A percentile compares a stretch with the other conserved stretches of the same genome.
These are phyloP conservation scores for Syngnathus floridae DNA, from an alignment of 2,113 vertebrate species.

Conservation along the genomic window DNA sequence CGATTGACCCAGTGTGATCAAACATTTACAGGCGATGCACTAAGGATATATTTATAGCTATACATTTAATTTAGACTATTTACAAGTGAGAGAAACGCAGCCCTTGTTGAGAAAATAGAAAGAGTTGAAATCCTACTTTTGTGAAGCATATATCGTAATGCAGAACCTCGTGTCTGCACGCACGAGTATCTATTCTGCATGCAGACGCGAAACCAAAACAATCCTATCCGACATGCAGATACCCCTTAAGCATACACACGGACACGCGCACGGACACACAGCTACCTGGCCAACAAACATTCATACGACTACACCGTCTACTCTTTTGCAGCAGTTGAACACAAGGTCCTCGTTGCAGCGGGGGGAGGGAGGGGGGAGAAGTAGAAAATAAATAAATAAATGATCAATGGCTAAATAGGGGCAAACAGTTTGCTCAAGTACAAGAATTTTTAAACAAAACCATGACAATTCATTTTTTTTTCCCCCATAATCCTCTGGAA, in stretches of 20 bases:
- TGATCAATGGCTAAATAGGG: conserved; percentile 12
- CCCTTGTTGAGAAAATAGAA: conserved; percentile 84
- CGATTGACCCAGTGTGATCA: conserved; percentile 60
- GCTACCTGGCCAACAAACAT: conserved; percentile 32
- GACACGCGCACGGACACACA: conserved; percentile 22
- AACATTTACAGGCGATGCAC: conserved; percentile 74
- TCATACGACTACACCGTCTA: conserved; percentile 42
- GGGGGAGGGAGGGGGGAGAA: conserved; percentile 7
- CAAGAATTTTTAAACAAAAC: conserved; percentile 33
- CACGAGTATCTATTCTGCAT: conserved; percentile 44
- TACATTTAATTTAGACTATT: conserved; percentile 71
- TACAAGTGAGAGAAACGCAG: conserved; percentile 81
- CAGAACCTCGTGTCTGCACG: conserved; percentile 46
- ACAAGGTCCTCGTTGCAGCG: conserved; percentile 46
- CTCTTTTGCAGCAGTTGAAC: conserved; percentile 45
- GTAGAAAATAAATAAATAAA: conserved; percentile 5
- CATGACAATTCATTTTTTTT: conserved; percentile 32
- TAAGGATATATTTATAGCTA: conserved; percentile 65
- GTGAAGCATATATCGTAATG: conserved; percentile 72
- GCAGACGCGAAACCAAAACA: conserved; percentile 37
- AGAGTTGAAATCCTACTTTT: conserved; percentile 59
- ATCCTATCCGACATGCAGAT: conserved; percentile 51
- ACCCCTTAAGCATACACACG: conserved; percentile 36
- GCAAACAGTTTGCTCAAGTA: conserved; percentile 27
- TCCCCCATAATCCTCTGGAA: conserved; percentile 46